phyloP scores from a whole-genome alignment of 2,797 vertebrate genomes.

The Cuculus canorus region DNA sequence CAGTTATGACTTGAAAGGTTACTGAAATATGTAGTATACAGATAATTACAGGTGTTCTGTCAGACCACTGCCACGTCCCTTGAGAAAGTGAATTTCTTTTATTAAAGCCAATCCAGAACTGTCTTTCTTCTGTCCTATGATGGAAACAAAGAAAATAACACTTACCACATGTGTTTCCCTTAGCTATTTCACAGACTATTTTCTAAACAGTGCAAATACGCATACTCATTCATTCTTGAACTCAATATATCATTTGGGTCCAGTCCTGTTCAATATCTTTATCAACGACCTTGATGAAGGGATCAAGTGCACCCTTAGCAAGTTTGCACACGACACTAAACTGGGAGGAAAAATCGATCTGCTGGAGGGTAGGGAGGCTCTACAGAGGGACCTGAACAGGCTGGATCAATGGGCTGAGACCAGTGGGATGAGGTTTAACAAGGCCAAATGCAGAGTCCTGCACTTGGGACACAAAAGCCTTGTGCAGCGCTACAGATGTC shows the following conservation, averaged over 20 bases:
- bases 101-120: constrained; percentile 96
- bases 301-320: too few relatives aligned
- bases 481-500: too few relatives aligned
- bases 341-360: too few relatives aligned
- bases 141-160: constrained; percentile 18
- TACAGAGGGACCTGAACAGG: too few relatives aligned
- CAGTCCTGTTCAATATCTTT: too few relatives aligned
- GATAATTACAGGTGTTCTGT: constrained; percentile 86
- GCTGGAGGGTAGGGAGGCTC: too few relatives aligned
- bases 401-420: too few relatives aligned
- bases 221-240: neutral
- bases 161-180: neutral
- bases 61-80: constrained; percentile 92
- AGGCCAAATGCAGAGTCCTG: too few relatives aligned
- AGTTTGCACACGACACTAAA: too few relatives aligned
- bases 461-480: too few relatives aligned
- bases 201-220: neutral
- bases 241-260: neutral
- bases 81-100: constrained; percentile 85
- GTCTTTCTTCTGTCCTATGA: constrained; percentile 83
- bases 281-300: too few relatives aligned
- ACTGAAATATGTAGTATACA: neutral
- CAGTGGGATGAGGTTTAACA: too few relatives aligned
- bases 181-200: neutral
- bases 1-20: neutral